Evolutionary conservation across 2,888 invertebrate genomes (phyloP).

Genomic region (Apodemia hepburni): DNA sequence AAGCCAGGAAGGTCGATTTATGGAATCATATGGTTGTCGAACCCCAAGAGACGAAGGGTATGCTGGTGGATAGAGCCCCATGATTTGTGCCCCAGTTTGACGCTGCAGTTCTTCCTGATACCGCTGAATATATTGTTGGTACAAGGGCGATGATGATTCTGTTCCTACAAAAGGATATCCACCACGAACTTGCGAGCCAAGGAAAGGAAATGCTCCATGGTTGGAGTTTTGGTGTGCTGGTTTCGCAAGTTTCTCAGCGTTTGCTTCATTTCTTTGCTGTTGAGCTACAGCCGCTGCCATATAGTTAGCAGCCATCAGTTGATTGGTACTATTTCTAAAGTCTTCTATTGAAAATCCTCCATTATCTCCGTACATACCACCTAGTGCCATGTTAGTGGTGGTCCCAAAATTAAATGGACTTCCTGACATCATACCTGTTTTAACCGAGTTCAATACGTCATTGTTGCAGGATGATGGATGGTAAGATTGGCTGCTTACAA

Average conservation of each 20-base stretch:
- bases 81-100: constrained; percentile 81
- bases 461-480: constrained; percentile 82
- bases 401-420: constrained; percentile 93
- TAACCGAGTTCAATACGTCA: constrained; percentile 61
- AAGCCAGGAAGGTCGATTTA: constrained; percentile 84
- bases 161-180: constrained; percentile 82
- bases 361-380: constrained; percentile 82
- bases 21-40: constrained; percentile 86
- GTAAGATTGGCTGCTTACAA: constrained; percentile 60
- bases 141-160: constrained; percentile 83
- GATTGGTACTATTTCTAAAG: constrained; percentile 81
- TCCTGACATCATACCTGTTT: constrained; percentile 85
- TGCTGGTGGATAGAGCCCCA: constrained; percentile 83
- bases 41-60: constrained; percentile 83
- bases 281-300: constrained; percentile 72
- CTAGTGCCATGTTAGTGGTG: constrained; percentile 79
- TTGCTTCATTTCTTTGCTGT: constrained; percentile 60
- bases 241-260: constrained; percentile 63
- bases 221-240: constrained; percentile 70
- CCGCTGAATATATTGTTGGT: constrained; percentile 85
- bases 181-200: constrained; percentile 80
- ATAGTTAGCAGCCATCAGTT: constrained; percentile 78
- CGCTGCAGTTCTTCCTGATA: constrained; percentile 81
- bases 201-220: constrained; percentile 77
- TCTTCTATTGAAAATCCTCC: constrained; percentile 84